Base-by-base conservation (phyloP, 2,888 invertebrate species). In the Nemapogon koenigi region DNA sequence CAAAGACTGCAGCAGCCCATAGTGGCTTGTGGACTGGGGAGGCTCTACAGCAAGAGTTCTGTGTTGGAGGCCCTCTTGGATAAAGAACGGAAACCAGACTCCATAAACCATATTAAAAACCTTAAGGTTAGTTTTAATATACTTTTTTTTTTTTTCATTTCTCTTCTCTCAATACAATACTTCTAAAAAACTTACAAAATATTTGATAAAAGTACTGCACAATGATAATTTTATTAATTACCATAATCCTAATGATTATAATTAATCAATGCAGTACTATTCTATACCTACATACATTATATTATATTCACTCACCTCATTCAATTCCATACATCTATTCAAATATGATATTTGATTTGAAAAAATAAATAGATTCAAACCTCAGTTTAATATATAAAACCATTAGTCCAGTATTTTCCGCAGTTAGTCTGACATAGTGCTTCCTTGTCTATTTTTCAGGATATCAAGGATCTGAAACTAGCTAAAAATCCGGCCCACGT, bases 11-110 rank as follows among this genome's bases (percentile, higher is more conserved):
- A 89, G 59, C 73, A 84, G 46, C 98, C 98, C 0, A 86, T 98
- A 37, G 96, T 95, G 3, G 90, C 92, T 32, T 98, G 98, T 68
- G 89, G 90, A 16, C 76, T 97, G 13, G 98, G 98, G 4, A 85
- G 88, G 37, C 78, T 99, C 0, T 99, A 97, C 76, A 96, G 90
- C 57, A 99, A 99, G 62, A 92, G 95, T 58, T 85, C 92, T 3
- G 85, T 98, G 0, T 85, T 99, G 22, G 96, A 98, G 62, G 86
- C 89, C n/a, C 76, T 99, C 22, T 69, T 99, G 26, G 94, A 95
- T 59, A 92, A 91, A 52, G 85, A 87, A 13, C 81, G 80, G 14
- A 83, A 90, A 53, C 88, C 90, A 0, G 87, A 88, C 45, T 80
- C 82, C 14, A 85, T 87, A 16, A 81, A 65, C 40, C 94, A 97